Evolutionary conservation across 2,888 invertebrate genomes (phyloP), one percentile per base, ranked within the genome.

Genomic region (Caenorhabditis drosophilae): DNA sequence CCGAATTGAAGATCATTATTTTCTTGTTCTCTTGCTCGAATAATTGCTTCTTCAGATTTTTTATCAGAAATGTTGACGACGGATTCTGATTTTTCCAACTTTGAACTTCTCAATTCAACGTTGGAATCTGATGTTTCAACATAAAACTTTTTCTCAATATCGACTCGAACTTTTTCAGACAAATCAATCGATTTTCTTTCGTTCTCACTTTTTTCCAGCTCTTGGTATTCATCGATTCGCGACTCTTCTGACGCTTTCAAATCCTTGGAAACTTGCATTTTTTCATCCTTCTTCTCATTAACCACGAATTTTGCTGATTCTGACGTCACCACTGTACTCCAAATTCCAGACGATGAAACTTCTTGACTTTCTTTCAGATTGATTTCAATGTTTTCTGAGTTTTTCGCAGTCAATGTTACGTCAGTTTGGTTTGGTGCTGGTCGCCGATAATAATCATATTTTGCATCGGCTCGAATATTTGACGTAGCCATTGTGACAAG

Each of bases 351-450:
- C 34, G 55, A 51, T 11, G 52, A 44, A 7, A 51, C 44, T 27
- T 61, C 61, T 22, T 55, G 50, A 36, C 55, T 27, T 56, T 61
- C 61, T 18, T 47, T 46, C 15, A 52, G 16, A 22, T 31, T 40
- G 22, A 55, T 16, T 25, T 41, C 38, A 40, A 34, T 16, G 9
- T 25, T 22, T 22, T 68, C 55, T 1, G 52, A 22, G 23, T 50
- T 58, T 7, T 12, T 15, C 22, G 45, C 46, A 16, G 48, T 41
- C 22, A 63, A 9, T 2, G 44, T 53, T 4, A 36, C 20, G n/a
- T 61, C 52, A 2, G 64, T 35, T n/a, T 48, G 27, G 6, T 55
- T 56, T 16, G 57, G 64, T n/a, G 69, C 53, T 12, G 64, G 69
- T n/a, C 57, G 36, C 20, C 61, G 20, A 23, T 52, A 53, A 23